Evolutionary conservation across 2,888 invertebrate species (phyloP).

Genomic region (Hermaeophaga mercurialis): DNA sequence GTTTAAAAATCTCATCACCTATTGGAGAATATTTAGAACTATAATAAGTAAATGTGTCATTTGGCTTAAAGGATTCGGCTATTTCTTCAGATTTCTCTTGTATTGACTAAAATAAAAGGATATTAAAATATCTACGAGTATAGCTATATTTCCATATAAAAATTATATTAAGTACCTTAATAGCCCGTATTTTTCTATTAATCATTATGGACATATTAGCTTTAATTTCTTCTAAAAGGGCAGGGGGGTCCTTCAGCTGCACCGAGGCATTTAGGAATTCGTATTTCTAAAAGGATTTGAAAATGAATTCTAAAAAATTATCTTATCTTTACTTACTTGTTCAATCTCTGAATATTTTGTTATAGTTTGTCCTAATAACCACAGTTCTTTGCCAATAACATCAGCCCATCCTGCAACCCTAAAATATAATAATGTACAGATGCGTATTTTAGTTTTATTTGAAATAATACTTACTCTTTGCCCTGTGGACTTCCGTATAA

Average conservation of each 20-base stretch:
- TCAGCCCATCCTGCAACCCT: slow-evolving; percentile 83
- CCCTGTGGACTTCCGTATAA: slow-evolving; percentile 20
- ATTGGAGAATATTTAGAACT: slow-evolving; percentile 80
- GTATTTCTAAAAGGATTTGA: slow-evolving; percentile 67
- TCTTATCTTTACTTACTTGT: slow-evolving; percentile 62
- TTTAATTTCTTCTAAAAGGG: slow-evolving; percentile 78
- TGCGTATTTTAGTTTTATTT: not conserved
- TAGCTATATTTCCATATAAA: too few species aligned
- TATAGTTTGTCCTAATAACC: slow-evolving; percentile 76
- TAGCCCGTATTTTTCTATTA: slow-evolving; percentile 87
- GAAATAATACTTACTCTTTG: slow-evolving; percentile 22
- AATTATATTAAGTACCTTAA: too few species aligned
- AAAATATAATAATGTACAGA: slow-evolving; percentile 40
- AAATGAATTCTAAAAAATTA: slow-evolving; percentile 12
- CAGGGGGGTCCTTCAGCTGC: slow-evolving; percentile 77
- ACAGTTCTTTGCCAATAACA: slow-evolving; percentile 77
- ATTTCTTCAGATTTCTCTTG: slow-evolving; percentile 74
- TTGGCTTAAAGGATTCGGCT: slow-evolving; percentile 64
- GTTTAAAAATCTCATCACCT: slow-evolving; percentile 43
- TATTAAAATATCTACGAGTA: too few species aligned
- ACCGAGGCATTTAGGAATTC: slow-evolving; percentile 79
- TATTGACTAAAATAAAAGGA: slow-evolving; percentile 69
- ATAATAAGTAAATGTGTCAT: slow-evolving; percentile 66
- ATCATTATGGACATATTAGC: slow-evolving; percentile 84
- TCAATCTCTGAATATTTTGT: slow-evolving; percentile 79